Evolutionary conservation across 2,888 invertebrate genomes (phyloP), one percentile per base, ranked within the genome.

Genomic region (Tachina lurida): DNA sequence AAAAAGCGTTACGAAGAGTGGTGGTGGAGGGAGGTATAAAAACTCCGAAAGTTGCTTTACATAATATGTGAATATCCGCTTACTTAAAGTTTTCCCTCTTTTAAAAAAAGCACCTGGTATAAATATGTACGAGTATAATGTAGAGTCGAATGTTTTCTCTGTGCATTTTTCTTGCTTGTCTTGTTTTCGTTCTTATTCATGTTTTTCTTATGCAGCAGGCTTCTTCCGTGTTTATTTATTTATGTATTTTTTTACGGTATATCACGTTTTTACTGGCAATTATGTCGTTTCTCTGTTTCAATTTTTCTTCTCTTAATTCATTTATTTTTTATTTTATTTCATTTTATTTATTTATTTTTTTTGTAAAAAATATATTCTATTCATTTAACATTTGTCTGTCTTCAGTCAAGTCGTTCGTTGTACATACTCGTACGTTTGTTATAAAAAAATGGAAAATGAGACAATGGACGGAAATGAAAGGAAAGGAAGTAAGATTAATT

Each of bases 321-420:
- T 74, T 75, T 68, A 60, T 60, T 60, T 81, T 60, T 31, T 70
- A 17, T 65, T 3, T 75, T n/a, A n/a, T n/a, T n/a, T n/a, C n/a
- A 60, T 60, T 60, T 81, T 68, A 17, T 70, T 10, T 65, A 1
- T 19, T 60, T 71, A 43, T 80, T 78, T 52, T n/a, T 65, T 63
- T 41, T 60, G 49, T n/a, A 45, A 68, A 60, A 60, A 22, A 43
- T 71, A 58, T 43, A 41, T 71, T 83, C 41, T 73, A 81, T 81
- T 80, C 80, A 84, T 80, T 80, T 77, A 43, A 68, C 71, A 77
- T 81, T 84, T 81, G 73, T 81, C 56, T 68, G 67, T 77, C 73
- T 77, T 84, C 80, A 68, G 68, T 81, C 62, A 76, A 81, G 54
- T 77, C 80, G 65, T 62, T 73, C 60, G 68, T 84, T 49, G n/a